These are phyloP conservation scores for Corydoras sp. DNA, from an alignment of 2,113 vertebrate species.

Conservation along the genomic window DNA sequence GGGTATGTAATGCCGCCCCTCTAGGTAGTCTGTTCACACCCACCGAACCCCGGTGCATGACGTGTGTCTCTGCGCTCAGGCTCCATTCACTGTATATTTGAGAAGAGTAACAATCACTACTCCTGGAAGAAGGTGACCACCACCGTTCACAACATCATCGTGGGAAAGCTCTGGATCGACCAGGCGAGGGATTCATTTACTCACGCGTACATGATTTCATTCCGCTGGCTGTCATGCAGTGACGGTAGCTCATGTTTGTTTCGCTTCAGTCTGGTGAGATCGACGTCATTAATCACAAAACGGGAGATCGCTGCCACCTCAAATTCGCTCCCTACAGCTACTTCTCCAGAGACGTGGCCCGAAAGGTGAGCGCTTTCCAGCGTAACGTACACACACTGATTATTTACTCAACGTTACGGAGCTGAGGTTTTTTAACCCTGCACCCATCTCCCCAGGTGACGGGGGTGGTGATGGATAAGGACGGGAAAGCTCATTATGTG, in stretches of 20 bases:
- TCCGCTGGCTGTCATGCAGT: too few relatives aligned
- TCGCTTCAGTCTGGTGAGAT: conserved; percentile 85
- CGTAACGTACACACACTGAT: not conserved
- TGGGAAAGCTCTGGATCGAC: conserved; percentile 97
- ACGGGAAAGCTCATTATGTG: conserved; percentile 83
- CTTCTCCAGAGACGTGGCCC: conserved; percentile 89
- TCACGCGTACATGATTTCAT: not conserved
- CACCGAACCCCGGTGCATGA: conserved; percentile 4
- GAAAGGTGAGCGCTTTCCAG: conserved; percentile 72
- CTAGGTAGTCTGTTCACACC: too few relatives aligned
- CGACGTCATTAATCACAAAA: conserved; percentile 88
- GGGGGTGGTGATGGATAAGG: conserved; percentile 82
- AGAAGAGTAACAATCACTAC: conserved; percentile 86
- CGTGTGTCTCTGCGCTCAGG: conserved; percentile 59
- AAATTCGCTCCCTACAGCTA: conserved; percentile 97
- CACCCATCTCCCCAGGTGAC: conserved; percentile 74
- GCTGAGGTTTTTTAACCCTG: not conserved
- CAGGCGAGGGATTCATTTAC: conserved; percentile 70
- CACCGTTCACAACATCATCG: conserved; percentile 96
- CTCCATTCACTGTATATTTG: conserved; percentile 91
- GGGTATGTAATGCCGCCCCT: conserved; percentile 57
- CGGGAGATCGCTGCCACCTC: conserved; percentile 89
- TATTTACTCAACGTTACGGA: not conserved
- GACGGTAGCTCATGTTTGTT: not conserved
- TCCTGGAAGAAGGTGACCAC: conserved; percentile 97